phyloP scores from a whole-genome alignment of 2,888 invertebrate species.

The Amblyjoppa proteus region DNA sequence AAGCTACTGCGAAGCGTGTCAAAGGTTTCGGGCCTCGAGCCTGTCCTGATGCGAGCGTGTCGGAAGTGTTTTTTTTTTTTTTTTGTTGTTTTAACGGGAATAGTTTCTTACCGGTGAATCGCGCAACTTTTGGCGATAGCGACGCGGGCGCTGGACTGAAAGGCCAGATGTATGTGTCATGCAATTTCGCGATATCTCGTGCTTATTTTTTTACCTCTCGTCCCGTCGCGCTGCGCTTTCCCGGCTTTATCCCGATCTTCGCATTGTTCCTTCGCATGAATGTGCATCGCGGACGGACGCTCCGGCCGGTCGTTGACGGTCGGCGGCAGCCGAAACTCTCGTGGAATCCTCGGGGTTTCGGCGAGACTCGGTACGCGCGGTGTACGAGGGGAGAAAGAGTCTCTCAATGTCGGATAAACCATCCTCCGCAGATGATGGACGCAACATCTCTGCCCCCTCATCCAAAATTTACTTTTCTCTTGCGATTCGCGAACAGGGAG shows the following conservation, averaged over 20 bases:
- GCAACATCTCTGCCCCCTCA: neutral
- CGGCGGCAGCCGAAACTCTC: conserved; percentile 29
- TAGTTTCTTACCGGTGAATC: neutral
- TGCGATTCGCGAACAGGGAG: neutral
- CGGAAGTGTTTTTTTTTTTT: neutral
- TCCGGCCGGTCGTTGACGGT: conserved; percentile 46
- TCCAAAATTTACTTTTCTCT: neutral
- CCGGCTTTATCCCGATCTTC: conserved; percentile 51
- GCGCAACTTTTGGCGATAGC: neutral
- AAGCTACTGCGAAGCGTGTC: neutral
- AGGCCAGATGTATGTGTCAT: neutral
- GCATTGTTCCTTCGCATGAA: conserved; percentile 59
- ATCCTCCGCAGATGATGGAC: neutral
- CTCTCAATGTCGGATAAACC: conserved; percentile 4
- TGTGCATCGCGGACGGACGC: conserved; percentile 55
- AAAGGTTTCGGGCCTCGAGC: neutral
- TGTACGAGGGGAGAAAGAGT: conserved; percentile 16
- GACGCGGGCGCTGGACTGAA: conserved; percentile 47
- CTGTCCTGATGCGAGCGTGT: neutral
- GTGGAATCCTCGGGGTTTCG: conserved; percentile 47
- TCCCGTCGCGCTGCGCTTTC: conserved; percentile 10
- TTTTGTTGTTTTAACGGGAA: neutral
- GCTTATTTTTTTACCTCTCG: conserved; percentile 16
- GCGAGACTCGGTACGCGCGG: conserved; percentile 7
- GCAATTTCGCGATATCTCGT: neutral